Evolutionary conservation across 2,113 vertebrate genomes (phyloP).

Genomic region (Amblyopsis rosae): DNA sequence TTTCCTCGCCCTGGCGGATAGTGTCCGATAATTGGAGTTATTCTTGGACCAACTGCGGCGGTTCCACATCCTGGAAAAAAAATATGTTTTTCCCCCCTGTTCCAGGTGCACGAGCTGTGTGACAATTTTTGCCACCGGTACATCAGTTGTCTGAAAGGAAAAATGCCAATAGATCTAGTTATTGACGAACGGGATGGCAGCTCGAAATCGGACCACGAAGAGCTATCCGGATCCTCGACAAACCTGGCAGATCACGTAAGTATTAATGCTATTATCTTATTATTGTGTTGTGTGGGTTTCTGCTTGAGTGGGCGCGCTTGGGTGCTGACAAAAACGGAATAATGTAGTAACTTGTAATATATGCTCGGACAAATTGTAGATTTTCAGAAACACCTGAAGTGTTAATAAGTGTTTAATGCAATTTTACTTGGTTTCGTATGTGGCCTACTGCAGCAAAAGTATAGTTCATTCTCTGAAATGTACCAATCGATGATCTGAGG

Average conservation of each 20-base stretch:
- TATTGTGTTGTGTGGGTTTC: constrained; percentile 20
- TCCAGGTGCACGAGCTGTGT: constrained; percentile 97
- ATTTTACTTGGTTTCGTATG: constrained; percentile 34
- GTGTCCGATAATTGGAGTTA: constrained; percentile 84
- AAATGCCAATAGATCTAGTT: constrained; percentile 99
- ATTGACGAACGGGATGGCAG: constrained; percentile 99
- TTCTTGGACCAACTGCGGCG: constrained; percentile 78
- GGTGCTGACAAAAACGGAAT: background rate
- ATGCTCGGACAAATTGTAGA: background rate
- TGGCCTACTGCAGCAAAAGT: constrained; percentile 54
- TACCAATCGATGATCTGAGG: constrained; percentile 68
- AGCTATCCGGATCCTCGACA: constrained; percentile 98
- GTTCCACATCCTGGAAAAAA: constrained; percentile 71
- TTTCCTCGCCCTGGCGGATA: constrained; percentile 87
- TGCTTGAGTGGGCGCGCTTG: constrained; percentile 10
- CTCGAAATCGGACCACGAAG: constrained; percentile 98
- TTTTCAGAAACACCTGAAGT: background rate
- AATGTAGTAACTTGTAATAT: background rate
- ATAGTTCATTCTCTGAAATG: constrained; percentile 59
- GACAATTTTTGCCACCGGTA: constrained; percentile 99
- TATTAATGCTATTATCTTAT: constrained; percentile 47
- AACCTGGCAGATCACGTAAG: constrained; percentile 99
- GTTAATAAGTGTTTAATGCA: constrained; percentile 16
- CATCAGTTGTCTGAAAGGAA: constrained; percentile 99
- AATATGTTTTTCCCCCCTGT: constrained; percentile 39